Percentiles rank a stretch among this genome's conserved stretches.
These are phyloP conservation scores for Malurus melanocephalus DNA, from an alignment of 2,113 vertebrate species.

Conservation along the genomic window DNA sequence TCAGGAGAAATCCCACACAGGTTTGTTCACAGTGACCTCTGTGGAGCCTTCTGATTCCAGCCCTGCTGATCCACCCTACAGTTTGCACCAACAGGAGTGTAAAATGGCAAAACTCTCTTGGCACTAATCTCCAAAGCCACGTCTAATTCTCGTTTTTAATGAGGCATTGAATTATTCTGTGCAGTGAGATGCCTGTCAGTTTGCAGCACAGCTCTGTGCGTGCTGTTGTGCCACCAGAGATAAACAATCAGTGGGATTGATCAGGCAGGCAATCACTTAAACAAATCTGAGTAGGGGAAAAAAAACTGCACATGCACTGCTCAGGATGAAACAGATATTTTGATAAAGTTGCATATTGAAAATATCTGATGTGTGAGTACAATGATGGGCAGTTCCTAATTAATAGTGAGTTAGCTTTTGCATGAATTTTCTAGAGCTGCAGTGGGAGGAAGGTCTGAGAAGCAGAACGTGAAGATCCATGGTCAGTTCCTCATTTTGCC, in stretches of 20 bases:
- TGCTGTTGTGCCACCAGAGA: conserved; percentile 47
- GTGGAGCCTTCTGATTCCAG: neutral
- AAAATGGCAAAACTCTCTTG: conserved; percentile 13
- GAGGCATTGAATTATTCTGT: conserved; percentile 55
- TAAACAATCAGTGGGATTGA: conserved; percentile 56
- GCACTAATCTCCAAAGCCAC: conserved; percentile 30
- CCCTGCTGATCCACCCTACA: neutral
- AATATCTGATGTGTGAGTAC: neutral
- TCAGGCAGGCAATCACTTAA: conserved; percentile 61
- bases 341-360: conserved; percentile 36
- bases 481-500: neutral
- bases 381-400: neutral
- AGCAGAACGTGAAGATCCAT: neutral
- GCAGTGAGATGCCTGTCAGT: conserved; percentile 17
- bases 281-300: conserved; percentile 33
- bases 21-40: neutral
- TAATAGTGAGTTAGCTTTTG: neutral
- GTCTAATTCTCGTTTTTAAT: conserved; percentile 51
- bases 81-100: neutral
- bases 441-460: neutral
- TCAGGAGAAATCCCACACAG: neutral
- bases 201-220: neutral
- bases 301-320: neutral
- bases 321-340: conserved; percentile 39
- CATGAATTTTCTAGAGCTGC: neutral